Conservation (phyloP, 2,113 vertebrate genomes). For the Bufo gargarizans region DNA sequence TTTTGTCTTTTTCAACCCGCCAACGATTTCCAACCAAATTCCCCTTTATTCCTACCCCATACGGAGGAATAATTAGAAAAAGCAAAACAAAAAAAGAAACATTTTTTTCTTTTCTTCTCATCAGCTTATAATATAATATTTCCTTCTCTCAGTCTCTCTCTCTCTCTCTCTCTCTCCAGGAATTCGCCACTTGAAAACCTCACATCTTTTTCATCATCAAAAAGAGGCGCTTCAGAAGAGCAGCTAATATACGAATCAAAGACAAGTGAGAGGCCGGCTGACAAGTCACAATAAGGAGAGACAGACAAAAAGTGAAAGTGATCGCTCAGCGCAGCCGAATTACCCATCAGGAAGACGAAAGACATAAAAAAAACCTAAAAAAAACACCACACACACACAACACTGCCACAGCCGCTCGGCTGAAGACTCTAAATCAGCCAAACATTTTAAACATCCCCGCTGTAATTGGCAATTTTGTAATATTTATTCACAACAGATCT, state of each 20-base stretch:
- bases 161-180: slow-evolving; percentile 16
- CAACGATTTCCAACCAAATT: background rate
- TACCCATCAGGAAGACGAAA: slow-evolving; percentile 61
- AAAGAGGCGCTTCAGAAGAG: slow-evolving; percentile 36
- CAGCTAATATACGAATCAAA: slow-evolving; percentile 29
- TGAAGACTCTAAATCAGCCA: slow-evolving; percentile 76
- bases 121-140: background rate
- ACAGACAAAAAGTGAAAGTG: slow-evolving; percentile 51
- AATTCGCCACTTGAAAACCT: slow-evolving; percentile 8
- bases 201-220: slow-evolving; percentile 36
- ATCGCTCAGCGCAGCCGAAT: slow-evolving; percentile 63
- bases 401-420: background rate
- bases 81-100: background rate
- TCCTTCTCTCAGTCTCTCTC: background rate
- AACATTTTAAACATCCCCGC: slow-evolving; percentile 92
- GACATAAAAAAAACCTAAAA: slow-evolving; percentile 36
- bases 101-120: slow-evolving; percentile 7
- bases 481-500: slow-evolving; percentile 96
- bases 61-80: background rate
- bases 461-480: slow-evolving; percentile 99
- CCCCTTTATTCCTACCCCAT: background rate
- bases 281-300: slow-evolving; percentile 42
- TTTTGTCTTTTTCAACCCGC: too few species aligned
- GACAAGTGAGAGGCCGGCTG: slow-evolving; percentile 15
- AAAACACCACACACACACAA: slow-evolving; percentile 18